Percentiles rank a stretch among this genome's conserved stretches.
Evolutionary conservation across 2,888 invertebrate genomes (phyloP).

Genomic region (Lithophane semibrunnea): DNA sequence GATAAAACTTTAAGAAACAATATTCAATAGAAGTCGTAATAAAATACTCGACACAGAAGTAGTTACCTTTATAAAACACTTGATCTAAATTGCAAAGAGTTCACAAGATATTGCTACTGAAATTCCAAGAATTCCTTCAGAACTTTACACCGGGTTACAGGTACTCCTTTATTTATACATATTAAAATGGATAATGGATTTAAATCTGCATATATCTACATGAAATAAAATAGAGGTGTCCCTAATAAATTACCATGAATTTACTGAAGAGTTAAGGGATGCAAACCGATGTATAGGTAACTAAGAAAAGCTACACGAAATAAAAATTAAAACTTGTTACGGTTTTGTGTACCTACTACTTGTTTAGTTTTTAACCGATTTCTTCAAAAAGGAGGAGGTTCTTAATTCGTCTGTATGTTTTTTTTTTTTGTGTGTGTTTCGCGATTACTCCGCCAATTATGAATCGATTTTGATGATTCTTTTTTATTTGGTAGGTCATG

Average conservation of each 20-base stretch:
- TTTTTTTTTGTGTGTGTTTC: too few species aligned
- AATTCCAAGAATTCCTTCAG: conserved; percentile 40
- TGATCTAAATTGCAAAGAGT: conserved; percentile 45
- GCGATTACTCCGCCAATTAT: too few species aligned
- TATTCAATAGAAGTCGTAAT: conserved; percentile 11
- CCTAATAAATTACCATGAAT: conserved; percentile 58
- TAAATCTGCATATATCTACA: conserved; percentile 61
- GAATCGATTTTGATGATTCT: too few species aligned
- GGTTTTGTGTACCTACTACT: neutral
- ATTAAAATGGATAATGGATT: conserved; percentile 60
- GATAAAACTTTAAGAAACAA: neutral
- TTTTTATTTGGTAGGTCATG: too few species aligned
- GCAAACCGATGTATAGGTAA: neutral
- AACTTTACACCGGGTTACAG: conserved; percentile 37
- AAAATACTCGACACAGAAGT: conserved; percentile 16
- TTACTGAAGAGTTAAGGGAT: conserved; percentile 23
- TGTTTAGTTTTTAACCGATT: neutral
- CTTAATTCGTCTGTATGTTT: too few species aligned
- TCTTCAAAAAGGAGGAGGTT: too few species aligned
- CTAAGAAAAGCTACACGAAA: neutral
- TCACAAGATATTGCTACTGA: conserved; percentile 17
- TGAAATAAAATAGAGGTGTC: conserved; percentile 58
- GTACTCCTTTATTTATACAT: conserved; percentile 57
- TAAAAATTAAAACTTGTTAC: neutral
- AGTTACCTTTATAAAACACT: conserved; percentile 20